phyloP scores from a whole-genome alignment of 2,797 vertebrate species.

The Hozukius guyotensis region DNA sequence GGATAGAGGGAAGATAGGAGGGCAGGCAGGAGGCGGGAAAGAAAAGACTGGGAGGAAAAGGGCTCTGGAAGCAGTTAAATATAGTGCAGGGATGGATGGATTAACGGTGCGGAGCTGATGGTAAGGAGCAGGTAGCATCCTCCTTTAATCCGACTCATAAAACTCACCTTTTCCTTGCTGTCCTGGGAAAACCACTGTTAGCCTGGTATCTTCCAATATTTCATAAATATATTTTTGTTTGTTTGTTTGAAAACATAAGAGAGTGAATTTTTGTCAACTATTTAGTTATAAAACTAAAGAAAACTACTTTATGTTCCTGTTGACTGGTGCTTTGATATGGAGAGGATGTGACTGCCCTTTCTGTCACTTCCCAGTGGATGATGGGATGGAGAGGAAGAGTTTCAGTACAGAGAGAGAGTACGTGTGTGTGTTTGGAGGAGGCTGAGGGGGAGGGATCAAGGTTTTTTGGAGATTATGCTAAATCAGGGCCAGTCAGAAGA shows the following conservation, averaged over 20 bases:
- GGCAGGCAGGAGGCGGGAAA: conserved; percentile 56
- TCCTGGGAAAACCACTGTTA: conserved; percentile 65
- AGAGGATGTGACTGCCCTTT: conserved; percentile 56
- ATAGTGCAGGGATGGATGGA: conserved; percentile 48
- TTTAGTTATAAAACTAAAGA: background rate
- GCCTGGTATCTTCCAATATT: background rate
- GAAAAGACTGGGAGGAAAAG: conserved; percentile 38
- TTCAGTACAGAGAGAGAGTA: conserved; percentile 18
- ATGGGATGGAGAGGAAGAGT: conserved; percentile 53
- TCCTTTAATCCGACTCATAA: conserved; percentile 65
- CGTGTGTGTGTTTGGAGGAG: conserved; percentile 16
- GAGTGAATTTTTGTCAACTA: background rate
- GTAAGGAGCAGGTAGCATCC: conserved; percentile 51
- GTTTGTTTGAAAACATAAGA: background rate
- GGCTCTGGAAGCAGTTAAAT: conserved; percentile 51
- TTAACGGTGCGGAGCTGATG: conserved; percentile 40
- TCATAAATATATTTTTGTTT: background rate
- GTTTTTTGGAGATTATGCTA: conserved; percentile 74
- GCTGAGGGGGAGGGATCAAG: conserved; percentile 52
- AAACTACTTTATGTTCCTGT: conserved; percentile 36
- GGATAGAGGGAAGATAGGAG: conserved; percentile 71
- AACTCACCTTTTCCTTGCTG: conserved; percentile 70
- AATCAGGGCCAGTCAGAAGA: conserved; percentile 73
- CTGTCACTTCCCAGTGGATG: conserved; percentile 20
- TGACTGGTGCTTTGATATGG: conserved; percentile 59